Evolutionary conservation across 2,113 vertebrate species (phyloP).

Genomic region (Crotalus helleri): DNA sequence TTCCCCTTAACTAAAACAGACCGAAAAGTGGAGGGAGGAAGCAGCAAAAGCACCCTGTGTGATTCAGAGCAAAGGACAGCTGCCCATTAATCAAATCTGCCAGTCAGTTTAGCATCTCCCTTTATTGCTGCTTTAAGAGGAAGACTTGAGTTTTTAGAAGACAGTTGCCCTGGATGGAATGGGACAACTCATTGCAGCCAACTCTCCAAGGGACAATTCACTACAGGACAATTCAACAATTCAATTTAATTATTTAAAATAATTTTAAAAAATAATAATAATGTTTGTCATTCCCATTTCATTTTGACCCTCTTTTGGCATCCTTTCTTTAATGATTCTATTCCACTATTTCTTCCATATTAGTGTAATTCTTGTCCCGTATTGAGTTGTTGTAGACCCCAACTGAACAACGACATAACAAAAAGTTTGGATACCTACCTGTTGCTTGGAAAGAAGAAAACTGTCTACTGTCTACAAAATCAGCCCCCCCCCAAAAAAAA

Average conservation of each 20-base stretch:
- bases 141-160: neutral
- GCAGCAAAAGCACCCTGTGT: neutral
- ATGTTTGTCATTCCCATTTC: neutral
- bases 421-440: neutral
- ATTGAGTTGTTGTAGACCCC: neutral
- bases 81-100: neutral
- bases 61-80: neutral
- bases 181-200: neutral
- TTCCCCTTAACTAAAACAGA: neutral
- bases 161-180: neutral
- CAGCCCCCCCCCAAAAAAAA: neutral
- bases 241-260: neutral
- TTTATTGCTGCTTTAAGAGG: neutral
- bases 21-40: neutral
- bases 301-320: neutral
- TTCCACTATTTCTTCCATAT: neutral
- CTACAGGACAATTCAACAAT: neutral
- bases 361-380: neutral
- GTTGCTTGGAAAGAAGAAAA: neutral
- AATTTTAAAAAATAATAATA: neutral
- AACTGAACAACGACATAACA: neutral
- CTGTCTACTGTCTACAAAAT: neutral
- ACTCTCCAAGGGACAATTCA: neutral
- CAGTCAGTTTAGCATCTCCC: neutral
- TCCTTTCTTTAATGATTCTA: neutral